phyloP scores from a whole-genome alignment of 92 coral and sea anemone genomes.

The Plumapathes pennacea region DNA sequence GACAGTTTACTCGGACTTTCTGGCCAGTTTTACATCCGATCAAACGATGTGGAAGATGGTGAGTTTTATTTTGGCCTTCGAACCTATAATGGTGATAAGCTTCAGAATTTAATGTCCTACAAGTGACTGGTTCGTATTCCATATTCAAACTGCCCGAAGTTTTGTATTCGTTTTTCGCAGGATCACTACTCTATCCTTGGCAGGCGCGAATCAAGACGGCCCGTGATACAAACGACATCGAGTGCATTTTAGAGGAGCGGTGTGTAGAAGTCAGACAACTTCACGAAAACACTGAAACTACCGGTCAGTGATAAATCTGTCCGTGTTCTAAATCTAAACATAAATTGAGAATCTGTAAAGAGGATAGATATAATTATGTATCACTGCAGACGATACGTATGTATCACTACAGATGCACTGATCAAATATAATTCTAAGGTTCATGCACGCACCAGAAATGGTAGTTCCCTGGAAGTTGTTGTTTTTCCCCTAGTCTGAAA shows the following conservation, averaged over 20 bases:
- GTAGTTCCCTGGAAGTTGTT: too few relatives aligned
- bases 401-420: too few relatives aligned
- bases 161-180: slow-evolving; percentile 1
- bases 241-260: slow-evolving; percentile 50
- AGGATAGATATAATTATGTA: too few relatives aligned
- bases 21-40: neutral
- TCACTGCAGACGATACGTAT: too few relatives aligned
- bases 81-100: neutral
- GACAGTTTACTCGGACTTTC: slow-evolving; percentile 4
- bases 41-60: too few relatives aligned
- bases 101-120: neutral
- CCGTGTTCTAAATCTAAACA: too few relatives aligned
- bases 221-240: slow-evolving; percentile 13
- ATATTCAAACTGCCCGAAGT: neutral
- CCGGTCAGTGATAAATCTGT: neutral
- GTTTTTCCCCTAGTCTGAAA: too few relatives aligned
- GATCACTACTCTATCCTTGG: slow-evolving; percentile 33
- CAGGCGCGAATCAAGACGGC: slow-evolving; percentile 8
- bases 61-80: slow-evolving; percentile 15
- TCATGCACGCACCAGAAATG: too few relatives aligned
- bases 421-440: too few relatives aligned
- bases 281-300: slow-evolving; percentile 21
- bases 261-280: slow-evolving; percentile 42
- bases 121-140: too few relatives aligned
- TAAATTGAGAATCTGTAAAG: too few relatives aligned